Evolutionary conservation across 2,113 vertebrate species (phyloP).

Genomic region (Montifringilla adamsi): DNA sequence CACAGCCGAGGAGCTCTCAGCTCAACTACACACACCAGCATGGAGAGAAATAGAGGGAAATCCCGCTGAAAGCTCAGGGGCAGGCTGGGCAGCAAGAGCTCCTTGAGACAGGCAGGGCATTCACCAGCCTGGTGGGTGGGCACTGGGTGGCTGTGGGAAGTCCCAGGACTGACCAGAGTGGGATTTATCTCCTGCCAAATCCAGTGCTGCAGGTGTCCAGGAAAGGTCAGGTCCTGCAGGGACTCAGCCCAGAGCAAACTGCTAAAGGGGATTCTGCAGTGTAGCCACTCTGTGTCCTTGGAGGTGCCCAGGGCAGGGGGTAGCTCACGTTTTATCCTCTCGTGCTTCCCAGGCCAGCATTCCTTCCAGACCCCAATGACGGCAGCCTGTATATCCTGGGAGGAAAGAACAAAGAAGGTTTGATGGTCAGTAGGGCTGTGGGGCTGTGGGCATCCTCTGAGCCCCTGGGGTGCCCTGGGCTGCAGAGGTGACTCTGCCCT

Average conservation of each 20-base stretch:
- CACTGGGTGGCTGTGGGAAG: not conserved
- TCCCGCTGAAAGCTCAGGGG: not conserved
- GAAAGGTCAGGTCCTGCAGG: not conserved
- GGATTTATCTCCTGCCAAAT: not conserved
- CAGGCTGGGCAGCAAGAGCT: not conserved
- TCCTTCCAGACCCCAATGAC: conserved; percentile 93
- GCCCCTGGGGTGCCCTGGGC: not conserved
- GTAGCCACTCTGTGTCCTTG: not conserved
- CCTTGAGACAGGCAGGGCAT: not conserved
- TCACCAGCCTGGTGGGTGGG: not conserved
- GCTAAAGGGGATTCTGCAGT: not conserved
- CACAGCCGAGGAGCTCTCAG: not conserved
- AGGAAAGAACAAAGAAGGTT: conserved; percentile 88
- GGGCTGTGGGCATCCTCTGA: not conserved
- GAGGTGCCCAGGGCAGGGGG: not conserved
- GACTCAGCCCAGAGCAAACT: not conserved
- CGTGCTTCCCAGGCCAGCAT: conserved; percentile 79
- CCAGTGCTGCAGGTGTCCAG: not conserved
- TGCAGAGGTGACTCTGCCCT: not conserved
- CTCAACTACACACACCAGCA: rapidly evolving
- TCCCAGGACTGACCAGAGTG: not conserved
- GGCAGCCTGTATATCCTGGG: conserved; percentile 92
- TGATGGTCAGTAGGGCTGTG: conserved; percentile 81
- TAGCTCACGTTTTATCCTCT: not conserved
- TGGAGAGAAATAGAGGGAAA: not conserved